These are phyloP conservation scores for Drosophila malerkotliana DNA, from an alignment of 1,140 invertebrate genomes.

Conservation along the genomic window DNA sequence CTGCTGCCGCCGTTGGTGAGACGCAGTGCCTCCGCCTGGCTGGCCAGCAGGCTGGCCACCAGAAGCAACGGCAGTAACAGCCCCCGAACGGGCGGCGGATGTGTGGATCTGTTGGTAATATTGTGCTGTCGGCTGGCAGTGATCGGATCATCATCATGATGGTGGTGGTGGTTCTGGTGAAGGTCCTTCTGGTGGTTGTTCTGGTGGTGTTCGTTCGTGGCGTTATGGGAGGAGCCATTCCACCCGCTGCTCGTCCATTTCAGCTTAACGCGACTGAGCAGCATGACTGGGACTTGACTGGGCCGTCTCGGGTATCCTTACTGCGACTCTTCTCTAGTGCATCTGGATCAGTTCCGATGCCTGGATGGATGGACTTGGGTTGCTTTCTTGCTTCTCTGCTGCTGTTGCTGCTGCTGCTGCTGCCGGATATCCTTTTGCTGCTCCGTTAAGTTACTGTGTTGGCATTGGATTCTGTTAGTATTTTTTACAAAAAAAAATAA, in stretches of 20 bases:
- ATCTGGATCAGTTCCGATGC: constrained; percentile 9
- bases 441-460: constrained; percentile 33
- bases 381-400: constrained; percentile 12
- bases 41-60: background rate
- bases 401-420: background rate
- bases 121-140: constrained; percentile 55
- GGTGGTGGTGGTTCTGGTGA: background rate
- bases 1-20: constrained; percentile 71
- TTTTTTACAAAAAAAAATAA: constrained; percentile 37
- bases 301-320: constrained; percentile 2
- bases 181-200: constrained; percentile 6
- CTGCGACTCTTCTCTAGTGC: background rate
- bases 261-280: constrained; percentile 61
- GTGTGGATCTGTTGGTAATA: background rate
- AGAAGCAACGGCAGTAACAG: constrained; percentile 39
- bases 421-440: constrained; percentile 12
- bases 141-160: constrained; percentile 12
- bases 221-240: background rate
- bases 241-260: constrained; percentile 37
- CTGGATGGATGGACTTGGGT: constrained; percentile 72
- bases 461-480: constrained; percentile 33
- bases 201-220: constrained; percentile 6
- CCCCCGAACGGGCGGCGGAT: background rate
- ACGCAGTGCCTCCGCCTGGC: constrained; percentile 55
- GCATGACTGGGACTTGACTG: constrained; percentile 22